Evolutionary conservation across 2,113 vertebrate species (phyloP), one percentile per base, ranked within the genome.

Genomic region (Rhabdomys dilectus): DNA sequence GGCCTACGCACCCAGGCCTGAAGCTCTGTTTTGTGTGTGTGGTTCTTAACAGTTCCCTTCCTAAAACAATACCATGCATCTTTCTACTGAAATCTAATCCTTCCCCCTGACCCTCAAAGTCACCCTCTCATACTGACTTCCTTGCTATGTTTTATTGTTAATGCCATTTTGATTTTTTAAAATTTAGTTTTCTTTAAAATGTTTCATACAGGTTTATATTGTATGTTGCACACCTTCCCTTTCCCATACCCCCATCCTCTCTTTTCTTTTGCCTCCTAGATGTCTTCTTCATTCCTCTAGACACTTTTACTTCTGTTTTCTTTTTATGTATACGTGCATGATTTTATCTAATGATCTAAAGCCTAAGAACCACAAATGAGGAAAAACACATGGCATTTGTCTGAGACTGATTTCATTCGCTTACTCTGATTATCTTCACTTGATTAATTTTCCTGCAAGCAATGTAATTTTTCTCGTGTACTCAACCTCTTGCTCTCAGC

Each of bases 371-470:
- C 17, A 66, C 60, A 66, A 19, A 88, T 24, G 15, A 88, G 11
- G 36, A 13, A 53, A 51, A 64, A 64, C 24, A 68, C 9, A 16
- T 88, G 85, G 34, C 66, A 26, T 70, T 70, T 88, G 45, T 88
- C 48, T 68, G 48, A n/a, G 42, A 53, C 48, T 88, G 34, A 7
- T 22, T 72, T 88, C 24, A 88, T 88, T 88, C 7, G 45, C 45
- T 88, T 88, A 36, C 17, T 70, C 48, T 87, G 62, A n/a, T 87
- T 87, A 87, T 87, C 85, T 87, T 48, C 34, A n/a, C 45, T 88
- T 88, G 85, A 88, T 70, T 70, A 53, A 70, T 70, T 88, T 96
- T 97, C 36, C 84, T 87, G 19, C 60, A 66, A 87, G 19, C 84
- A 48, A 68, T 31, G 66, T 87, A 36, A 22, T 87, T 48, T 87